Evolutionary conservation across 1,140 invertebrate genomes (phyloP), one percentile per base, ranked within the genome.

Genomic region (Ectropis grisescens): DNA sequence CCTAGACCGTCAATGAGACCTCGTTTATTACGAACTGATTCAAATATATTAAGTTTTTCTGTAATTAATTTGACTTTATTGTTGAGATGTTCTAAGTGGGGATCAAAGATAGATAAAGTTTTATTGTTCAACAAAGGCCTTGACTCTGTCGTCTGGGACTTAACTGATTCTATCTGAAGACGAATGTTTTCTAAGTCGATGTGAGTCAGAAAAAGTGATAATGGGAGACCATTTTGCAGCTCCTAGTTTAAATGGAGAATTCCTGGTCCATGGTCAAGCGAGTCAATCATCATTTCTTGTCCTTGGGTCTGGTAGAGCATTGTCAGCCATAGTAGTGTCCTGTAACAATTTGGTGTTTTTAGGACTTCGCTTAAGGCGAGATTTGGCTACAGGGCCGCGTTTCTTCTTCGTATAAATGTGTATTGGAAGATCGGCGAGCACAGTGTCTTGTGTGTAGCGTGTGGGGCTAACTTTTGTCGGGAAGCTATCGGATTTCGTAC

Each of bases 331-430:
- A 34, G 25, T 4, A 37, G 14, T 22, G 29, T 31, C 38, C 41
- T 45, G 41, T 23, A 45, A 38, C 41, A 50, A 50, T 29, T 19
- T n/a, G 38, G 8, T 8, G 2, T 27, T 15, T n/a, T 51, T 51
- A 46, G 39, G 41, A 8, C 26, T 27, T 15, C 42, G 16, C 29
- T 51, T 51, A 4, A 51, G 13, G 8, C 42, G 27, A 1, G 32
- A 39, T 28, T 51, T 51, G 8, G 47, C 40, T 1, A 45, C 31
- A 10, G 41, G 47, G 7, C 32, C 41, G 2, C 16, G n/a, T 36
- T 45, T 50, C 11, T 41, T 40, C 22, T 23, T 31, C 0, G 39
- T 42, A 28, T 43, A 42, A n/a, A 48, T 48, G 19, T 48, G 46
- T 8, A 44, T 49, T 0, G 47, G 41, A 15, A 48, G 11, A 16